Conservation (phyloP, 2,113 vertebrate genomes). For the Labrus mixtus region DNA sequence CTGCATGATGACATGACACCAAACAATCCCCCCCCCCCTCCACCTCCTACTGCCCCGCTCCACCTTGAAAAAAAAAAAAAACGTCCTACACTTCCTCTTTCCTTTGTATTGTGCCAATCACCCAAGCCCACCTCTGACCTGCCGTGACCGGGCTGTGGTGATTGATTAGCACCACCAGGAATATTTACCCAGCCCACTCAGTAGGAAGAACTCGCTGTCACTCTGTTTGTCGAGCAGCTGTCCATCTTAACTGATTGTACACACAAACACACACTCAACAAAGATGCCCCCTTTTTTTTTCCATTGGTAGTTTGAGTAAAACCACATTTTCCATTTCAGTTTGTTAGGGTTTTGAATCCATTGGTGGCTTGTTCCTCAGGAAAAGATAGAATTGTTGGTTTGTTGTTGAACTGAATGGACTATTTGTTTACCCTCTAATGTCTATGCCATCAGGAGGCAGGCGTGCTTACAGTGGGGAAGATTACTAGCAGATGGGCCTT, state of each 20-base stretch:
- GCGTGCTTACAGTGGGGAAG: slow-evolving; percentile 50
- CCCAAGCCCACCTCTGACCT: slow-evolving; percentile 65
- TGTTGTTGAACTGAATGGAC: slow-evolving; percentile 48
- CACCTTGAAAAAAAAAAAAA: slow-evolving; percentile 31
- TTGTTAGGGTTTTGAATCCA: background rate
- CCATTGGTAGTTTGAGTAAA: slow-evolving; percentile 4
- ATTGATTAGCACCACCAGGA: slow-evolving; percentile 73
- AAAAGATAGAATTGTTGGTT: slow-evolving; percentile 11
- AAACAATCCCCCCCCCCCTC: slow-evolving; percentile 15
- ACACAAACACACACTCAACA: slow-evolving; percentile 11
- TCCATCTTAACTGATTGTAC: slow-evolving; percentile 18
- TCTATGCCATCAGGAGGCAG: slow-evolving; percentile 39
- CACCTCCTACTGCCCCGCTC: background rate
- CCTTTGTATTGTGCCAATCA: slow-evolving; percentile 68
- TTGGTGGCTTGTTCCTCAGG: background rate
- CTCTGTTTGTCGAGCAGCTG: slow-evolving; percentile 64
- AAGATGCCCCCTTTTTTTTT: background rate
- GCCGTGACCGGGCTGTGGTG: slow-evolving; percentile 35
- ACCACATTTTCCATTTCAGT: background rate
- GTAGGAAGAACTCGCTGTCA: slow-evolving; percentile 51
- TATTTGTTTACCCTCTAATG: slow-evolving; percentile 64
- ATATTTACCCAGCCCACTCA: slow-evolving; percentile 63
- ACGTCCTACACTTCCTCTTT: slow-evolving; percentile 63
- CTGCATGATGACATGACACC: slow-evolving; percentile 26
- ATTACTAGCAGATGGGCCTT: slow-evolving; percentile 74